Base-by-base conservation (phyloP, 1,140 invertebrate species). In the Drosophila pseudoananassae region DNA sequence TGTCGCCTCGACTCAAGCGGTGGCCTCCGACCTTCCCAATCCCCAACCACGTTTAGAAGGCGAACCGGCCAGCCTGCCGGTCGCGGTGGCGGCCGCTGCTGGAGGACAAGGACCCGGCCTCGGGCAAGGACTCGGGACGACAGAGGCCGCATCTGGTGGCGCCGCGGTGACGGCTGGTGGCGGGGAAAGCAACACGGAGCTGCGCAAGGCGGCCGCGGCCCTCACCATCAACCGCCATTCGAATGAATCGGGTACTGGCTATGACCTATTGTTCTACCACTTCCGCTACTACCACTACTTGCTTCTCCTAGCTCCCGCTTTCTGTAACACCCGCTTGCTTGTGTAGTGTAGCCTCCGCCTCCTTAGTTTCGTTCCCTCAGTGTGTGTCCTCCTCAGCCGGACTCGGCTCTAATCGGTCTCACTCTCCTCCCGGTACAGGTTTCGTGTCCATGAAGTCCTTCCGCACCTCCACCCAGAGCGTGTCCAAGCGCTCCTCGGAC, bases 361-460 rank as follows among this genome's bases (percentile, higher is more conserved):
- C 33, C 33, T 36, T 36, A 12, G 3, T 36, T 12, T 36, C n/a
- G 33, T 36, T 12, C 3, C 33, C 33, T 6, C 6, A 6, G 4
- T 27, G 4, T 27, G 25, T 27, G 3, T 4, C 25, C 8, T 33
- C 31, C 9, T 33, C 9, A 10, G 10, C 0, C 7, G 2, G 2
- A 1, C 9, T 9, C 9, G 1, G 0, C 31, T 29, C 27, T 20
- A 20, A 20, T 20, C 3, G 20, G 20, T 3, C 3, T 29, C 9
- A 0, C 8, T 33, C 31, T 9, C 9, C 27, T 29, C 14, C 10
- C 8, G 6, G 0, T 20, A 1, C 94, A 58, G 96, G 96, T 64
- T 96, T 96, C 90, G 94, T 95, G 50, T 96, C 95, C 3, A 94
- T 96, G 93, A 94, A 95, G 61, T 94, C 93, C 20, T 93, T 94